phyloP scores from a whole-genome alignment of 2,797 vertebrate genomes.

The Ispidina lecontei region DNA sequence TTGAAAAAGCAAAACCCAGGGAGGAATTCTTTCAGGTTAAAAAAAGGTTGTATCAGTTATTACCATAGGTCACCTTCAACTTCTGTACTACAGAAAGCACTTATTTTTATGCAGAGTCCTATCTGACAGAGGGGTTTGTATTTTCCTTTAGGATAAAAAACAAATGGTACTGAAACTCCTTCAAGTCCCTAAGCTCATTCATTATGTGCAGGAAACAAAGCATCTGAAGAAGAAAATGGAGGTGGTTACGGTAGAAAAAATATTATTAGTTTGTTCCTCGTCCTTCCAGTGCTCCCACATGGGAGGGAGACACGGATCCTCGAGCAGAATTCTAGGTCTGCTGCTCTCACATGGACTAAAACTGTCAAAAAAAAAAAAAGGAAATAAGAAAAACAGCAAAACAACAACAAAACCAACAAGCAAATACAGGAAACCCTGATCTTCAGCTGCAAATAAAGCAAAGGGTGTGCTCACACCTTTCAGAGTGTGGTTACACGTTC shows the following conservation, averaged over 20 bases:
- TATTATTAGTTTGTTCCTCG: constrained; percentile 23
- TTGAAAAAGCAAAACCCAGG: constrained; percentile 50
- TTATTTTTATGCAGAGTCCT: constrained; percentile 76
- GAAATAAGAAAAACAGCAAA: neutral
- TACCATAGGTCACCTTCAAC: constrained; percentile 76
- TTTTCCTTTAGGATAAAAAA: constrained; percentile 77
- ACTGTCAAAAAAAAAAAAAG: neutral
- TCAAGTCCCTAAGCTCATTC: constrained; percentile 75
- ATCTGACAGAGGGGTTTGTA: constrained; percentile 69
- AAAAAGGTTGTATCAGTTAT: constrained; percentile 63
- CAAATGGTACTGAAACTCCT: constrained; percentile 74
- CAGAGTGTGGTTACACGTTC: neutral
- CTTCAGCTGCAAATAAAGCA: constrained; percentile 32
- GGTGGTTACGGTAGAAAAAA: constrained; percentile 45
- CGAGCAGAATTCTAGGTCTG: constrained; percentile 43
- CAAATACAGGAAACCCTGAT: constrained; percentile 6
- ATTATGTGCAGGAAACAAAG: constrained; percentile 70
- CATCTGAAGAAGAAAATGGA: constrained; percentile 64
- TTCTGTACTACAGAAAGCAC: constrained; percentile 59
- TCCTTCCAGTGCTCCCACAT: neutral
- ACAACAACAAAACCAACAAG: neutral
- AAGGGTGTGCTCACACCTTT: constrained; percentile 19
- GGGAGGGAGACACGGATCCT: constrained; percentile 50
- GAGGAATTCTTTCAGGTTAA: constrained; percentile 25
- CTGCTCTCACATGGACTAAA: constrained; percentile 26